These are phyloP conservation scores for Cerastis rubricosa DNA, from an alignment of 2,888 invertebrate genomes.

Conservation along the genomic window DNA sequence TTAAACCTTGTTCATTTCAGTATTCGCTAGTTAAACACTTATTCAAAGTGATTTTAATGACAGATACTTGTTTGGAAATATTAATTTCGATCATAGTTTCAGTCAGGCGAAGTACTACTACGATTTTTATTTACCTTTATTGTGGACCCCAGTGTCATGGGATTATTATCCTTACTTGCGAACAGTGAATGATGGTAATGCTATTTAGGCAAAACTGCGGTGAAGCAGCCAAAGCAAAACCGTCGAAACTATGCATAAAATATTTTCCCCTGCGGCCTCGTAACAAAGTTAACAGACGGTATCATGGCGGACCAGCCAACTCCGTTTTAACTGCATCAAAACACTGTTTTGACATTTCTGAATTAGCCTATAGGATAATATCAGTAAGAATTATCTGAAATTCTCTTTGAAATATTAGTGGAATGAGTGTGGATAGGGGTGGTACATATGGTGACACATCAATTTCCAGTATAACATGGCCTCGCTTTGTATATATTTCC, in stretches of 20 bases:
- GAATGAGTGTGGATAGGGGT: neutral
- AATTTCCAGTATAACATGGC: no score
- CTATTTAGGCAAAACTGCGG: neutral
- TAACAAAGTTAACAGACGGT: conserved; percentile 17
- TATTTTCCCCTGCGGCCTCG: neutral
- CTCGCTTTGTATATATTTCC: no score
- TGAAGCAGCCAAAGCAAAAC: neutral
- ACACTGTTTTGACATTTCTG: conserved; percentile 13
- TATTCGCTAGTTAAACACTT: no score
- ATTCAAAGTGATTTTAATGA: no score
- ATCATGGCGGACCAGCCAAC: neutral
- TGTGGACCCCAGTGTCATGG: no score
- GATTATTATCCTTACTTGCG: neutral
- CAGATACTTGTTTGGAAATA: no score
- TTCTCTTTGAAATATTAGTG: neutral
- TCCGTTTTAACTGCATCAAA: conserved; percentile 12
- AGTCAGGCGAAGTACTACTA: no score
- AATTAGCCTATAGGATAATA: neutral
- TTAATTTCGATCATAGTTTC: no score
- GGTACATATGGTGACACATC: no score
- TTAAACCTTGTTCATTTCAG: no score
- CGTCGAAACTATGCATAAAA: conserved; percentile 7
- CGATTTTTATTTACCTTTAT: no score
- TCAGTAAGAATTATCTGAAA: neutral
- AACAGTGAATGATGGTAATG: neutral